Percentiles rank a stretch among this genome's conserved stretches.
These are phyloP conservation scores for Neopelma chrysocephalum DNA, from an alignment of 2,797 vertebrate genomes.

Conservation along the genomic window DNA sequence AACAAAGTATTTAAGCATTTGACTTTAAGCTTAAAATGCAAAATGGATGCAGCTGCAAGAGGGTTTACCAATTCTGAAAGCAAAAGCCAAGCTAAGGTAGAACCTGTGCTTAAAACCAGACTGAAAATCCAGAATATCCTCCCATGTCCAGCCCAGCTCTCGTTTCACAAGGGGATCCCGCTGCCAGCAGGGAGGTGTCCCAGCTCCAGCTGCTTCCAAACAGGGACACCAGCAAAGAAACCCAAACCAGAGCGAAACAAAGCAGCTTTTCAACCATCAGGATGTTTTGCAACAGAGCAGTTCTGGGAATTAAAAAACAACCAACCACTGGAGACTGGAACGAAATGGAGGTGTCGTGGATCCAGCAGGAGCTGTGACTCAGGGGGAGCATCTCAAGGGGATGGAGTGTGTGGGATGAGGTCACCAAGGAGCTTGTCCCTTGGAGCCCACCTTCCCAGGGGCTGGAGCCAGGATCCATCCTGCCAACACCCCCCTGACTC, in stretches of 20 bases:
- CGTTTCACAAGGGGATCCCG: rapidly evolving
- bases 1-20: neutral
- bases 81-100: neutral
- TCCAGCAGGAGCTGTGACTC: neutral
- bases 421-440: neutral
- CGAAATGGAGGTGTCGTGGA: neutral
- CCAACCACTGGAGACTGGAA: neutral
- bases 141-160: neutral
- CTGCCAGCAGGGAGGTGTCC: neutral
- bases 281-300: neutral
- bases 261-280: neutral
- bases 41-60: neutral
- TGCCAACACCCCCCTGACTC: neutral
- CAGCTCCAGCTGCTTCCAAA: neutral
- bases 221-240: neutral
- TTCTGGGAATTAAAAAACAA: neutral
- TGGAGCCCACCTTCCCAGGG: neutral
- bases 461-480: neutral
- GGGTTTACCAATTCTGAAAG: neutral
- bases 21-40: neutral
- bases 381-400: neutral
- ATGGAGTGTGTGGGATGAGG: neutral
- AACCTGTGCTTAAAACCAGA: neutral
- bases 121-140: neutral
- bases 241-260: neutral